Base-by-base conservation (phyloP, 2,113 vertebrate species). In the Dissostichus mawsoni region DNA sequence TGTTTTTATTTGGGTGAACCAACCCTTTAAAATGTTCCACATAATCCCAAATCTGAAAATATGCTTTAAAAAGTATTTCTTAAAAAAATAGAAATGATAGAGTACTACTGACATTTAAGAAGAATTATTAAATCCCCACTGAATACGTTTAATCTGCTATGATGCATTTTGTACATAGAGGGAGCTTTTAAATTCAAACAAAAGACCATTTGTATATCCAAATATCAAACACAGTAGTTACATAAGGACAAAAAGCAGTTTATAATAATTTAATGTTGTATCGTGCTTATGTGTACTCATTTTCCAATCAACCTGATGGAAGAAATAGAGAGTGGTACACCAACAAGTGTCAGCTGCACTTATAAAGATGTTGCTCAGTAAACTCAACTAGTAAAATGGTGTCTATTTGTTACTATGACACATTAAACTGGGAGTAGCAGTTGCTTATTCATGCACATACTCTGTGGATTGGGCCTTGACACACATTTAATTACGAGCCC, bases 401-500 rank as follows among this genome's bases (percentile, higher is more conserved):
- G 51, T 33, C 17, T 8, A 18, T 10, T 11, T 53, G 51, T 69
- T 56, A 50, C 20, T 72, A 14, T 23, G 69, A n/a, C 25, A 53
- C 14, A 50, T 56, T 55, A 74, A 44, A 18, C 59, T 59, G 56
- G 64, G 44, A 41, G 58, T 4, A 50, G 33, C 51, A 25, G 58
- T 82, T 63, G n/a, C 79, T 77, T 64, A 79, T 76, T 23, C 65
- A 52, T 29, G 48, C 76, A 33, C 75, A 33, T 48, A 17, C 20
- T 66, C 53, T 70, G 66, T n/a, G 5, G 51, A 66, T 51, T 67
- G 45, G 57, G 58, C 65, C 75, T 56, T 14, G n/a, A 66, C 61
- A 33, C 57, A 76, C 50, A 90, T 89, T 85, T 80, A 53, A 88
- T 82, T 88, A 82, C 9, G 53, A 77, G 11, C 61, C 33, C 58